Evolutionary conservation across 2,113 vertebrate genomes (phyloP).

Genomic region (Indri indri): DNA sequence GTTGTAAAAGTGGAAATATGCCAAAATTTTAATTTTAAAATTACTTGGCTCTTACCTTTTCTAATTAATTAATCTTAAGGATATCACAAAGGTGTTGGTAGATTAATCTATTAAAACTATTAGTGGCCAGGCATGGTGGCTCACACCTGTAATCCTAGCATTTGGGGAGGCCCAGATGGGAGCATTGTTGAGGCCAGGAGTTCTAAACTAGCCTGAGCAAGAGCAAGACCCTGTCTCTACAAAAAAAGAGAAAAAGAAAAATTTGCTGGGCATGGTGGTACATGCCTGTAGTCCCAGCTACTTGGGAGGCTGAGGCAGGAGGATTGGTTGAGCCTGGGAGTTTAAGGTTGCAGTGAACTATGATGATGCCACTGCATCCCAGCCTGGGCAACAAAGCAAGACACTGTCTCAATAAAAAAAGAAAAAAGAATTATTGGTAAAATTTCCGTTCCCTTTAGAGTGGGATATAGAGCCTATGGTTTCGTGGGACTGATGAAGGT

Average conservation of each 20-base stretch:
- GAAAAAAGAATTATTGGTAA: background rate
- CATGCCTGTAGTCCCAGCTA: background rate
- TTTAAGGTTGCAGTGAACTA: background rate
- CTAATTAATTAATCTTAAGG: background rate
- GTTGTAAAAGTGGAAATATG: background rate
- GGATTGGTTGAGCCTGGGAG: background rate
- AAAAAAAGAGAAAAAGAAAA: background rate
- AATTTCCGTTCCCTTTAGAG: background rate
- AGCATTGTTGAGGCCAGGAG: background rate
- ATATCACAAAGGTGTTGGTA: background rate
- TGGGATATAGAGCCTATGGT: background rate
- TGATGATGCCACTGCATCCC: background rate
- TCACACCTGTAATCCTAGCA: background rate
- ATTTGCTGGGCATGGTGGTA: background rate
- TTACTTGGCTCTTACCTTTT: background rate
- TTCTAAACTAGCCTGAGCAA: background rate
- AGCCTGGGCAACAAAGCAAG: background rate
- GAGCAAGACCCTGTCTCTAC: background rate
- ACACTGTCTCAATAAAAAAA: background rate
- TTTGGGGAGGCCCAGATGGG: background rate
- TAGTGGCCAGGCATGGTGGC: background rate
- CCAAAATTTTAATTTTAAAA: slow-evolving; percentile 32
- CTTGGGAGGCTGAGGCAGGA: background rate
- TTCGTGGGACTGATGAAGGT: background rate
- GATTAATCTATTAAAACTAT: background rate